Base-by-base conservation (phyloP, 2,888 invertebrate species). In the Leptothorax acervorum region DNA sequence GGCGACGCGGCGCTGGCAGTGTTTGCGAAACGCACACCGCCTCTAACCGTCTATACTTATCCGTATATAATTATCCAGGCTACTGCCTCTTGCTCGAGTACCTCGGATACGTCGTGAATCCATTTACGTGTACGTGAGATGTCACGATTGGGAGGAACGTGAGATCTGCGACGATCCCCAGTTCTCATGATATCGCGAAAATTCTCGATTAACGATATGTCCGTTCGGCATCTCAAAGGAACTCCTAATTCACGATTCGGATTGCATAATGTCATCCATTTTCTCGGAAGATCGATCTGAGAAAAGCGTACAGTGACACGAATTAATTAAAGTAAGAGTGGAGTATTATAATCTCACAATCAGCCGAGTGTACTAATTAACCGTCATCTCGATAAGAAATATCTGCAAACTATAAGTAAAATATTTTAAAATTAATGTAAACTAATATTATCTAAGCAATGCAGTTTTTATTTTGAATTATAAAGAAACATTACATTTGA, bases 1-100 rank as follows among this genome's bases (percentile, higher is more conserved):
- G 82, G 66, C 66, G 55, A 15, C 28, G 55, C 57, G 55, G 18
- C 28, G 55, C 57, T 83, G 70, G 63, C 74, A 70, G 62, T 73
- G 78, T 81, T 87, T 86, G 75, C 53, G 65, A 81, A 81, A 81
- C 60, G 79, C 55, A 65, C 48, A 35, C 23, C 57, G 35, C 23
- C 31, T 71, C 35, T 66, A 78, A 53, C 57, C 31, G 15, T 57
- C 66, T 73, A 73, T 45, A 73, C 60, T 81, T 81, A 81, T 62
- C 51, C 28, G 39, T 73, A 51, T 81, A 39, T 71, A 84, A 84
- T 84, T 84, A 84, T 84, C 51, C 82, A 73, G 73, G 51, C 73
- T 82, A 65, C 70, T 35, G 35, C n/a, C 31, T 60, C 60, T 48
- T 71, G 35, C 23, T 45, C 60, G 66, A 23, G 35, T 15, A 60